Evolutionary conservation across 2,888 invertebrate genomes (phyloP).

Genomic region (Drosophila mimetica): DNA sequence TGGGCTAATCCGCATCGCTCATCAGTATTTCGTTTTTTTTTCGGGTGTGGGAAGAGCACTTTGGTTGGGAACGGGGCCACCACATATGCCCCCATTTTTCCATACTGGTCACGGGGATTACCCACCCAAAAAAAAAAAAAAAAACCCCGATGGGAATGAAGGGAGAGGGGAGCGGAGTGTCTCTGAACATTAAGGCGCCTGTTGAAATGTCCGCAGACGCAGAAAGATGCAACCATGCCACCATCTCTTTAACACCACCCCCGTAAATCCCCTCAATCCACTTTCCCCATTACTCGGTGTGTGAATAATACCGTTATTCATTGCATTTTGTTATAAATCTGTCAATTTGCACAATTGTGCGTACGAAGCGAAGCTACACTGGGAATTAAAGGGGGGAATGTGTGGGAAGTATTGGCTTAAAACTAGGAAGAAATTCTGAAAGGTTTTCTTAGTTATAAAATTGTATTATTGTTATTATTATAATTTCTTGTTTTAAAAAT

Average conservation of each 20-base stretch:
- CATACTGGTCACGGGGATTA: slow-evolving; percentile 42
- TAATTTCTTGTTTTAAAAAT: too few species aligned
- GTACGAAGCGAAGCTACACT: slow-evolving; percentile 37
- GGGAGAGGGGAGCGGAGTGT: background rate
- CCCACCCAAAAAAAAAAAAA: too few species aligned
- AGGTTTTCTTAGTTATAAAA: too few species aligned
- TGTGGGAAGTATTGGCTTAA: too few species aligned
- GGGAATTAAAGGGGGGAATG: background rate
- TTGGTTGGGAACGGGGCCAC: too few species aligned
- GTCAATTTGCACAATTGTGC: slow-evolving; percentile 79
- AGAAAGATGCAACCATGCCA: slow-evolving; percentile 38
- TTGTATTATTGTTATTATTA: too few species aligned
- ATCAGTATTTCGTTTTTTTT: slow-evolving; percentile 6
- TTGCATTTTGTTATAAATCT: slow-evolving; percentile 79
- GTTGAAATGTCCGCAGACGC: slow-evolving; percentile 62
- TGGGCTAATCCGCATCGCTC: slow-evolving; percentile 40
- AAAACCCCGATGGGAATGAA: background rate
- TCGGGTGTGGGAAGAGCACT: slow-evolving; percentile 15
- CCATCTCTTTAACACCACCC: slow-evolving; percentile 19
- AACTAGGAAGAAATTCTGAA: too few species aligned
- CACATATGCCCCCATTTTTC: slow-evolving; percentile 68
- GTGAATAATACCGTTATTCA: slow-evolving; percentile 72
- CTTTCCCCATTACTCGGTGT: slow-evolving; percentile 7
- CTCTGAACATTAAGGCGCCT: slow-evolving; percentile 65
- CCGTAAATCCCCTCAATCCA: slow-evolving; percentile 7